These are phyloP conservation scores for Balaeniceps rex DNA, from an alignment of 2,113 vertebrate genomes.

Conservation along the genomic window DNA sequence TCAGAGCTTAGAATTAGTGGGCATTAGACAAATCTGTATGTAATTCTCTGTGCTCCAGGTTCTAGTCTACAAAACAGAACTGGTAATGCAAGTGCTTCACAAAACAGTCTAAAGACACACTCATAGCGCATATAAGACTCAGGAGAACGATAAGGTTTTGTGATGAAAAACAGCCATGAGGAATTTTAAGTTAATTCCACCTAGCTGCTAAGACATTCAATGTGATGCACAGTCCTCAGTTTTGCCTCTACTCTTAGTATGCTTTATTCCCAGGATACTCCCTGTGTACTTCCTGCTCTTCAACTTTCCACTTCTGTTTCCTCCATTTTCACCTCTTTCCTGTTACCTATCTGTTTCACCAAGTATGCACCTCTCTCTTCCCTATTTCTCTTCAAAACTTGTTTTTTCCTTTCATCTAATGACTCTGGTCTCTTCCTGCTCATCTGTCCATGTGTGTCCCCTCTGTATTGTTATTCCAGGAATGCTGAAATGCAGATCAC, in stretches of 20 bases:
- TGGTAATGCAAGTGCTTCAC: neutral
- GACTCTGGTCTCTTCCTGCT: neutral
- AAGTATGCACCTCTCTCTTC: neutral
- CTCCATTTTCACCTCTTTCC: neutral
- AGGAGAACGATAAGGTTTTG: neutral
- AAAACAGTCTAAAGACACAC: neutral
- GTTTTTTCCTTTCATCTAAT: neutral
- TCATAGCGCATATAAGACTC: neutral
- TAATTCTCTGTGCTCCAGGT: neutral
- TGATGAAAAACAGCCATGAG: neutral
- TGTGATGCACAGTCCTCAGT: neutral
- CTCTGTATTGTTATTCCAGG: neutral
- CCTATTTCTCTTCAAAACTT: neutral
- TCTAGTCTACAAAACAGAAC: neutral
- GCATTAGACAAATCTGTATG: neutral
- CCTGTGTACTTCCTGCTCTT: neutral
- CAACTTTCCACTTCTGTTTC: neutral
- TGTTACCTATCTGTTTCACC: neutral
- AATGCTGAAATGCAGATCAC: neutral
- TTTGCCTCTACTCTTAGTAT: neutral
- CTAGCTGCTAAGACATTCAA: neutral
- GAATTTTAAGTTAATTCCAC: neutral
- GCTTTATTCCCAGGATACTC: neutral
- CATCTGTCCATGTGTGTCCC: neutral
- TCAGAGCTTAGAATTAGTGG: neutral